Base-by-base conservation (phyloP, 2,113 vertebrate species). In the Synchiropus splendidus region DNA sequence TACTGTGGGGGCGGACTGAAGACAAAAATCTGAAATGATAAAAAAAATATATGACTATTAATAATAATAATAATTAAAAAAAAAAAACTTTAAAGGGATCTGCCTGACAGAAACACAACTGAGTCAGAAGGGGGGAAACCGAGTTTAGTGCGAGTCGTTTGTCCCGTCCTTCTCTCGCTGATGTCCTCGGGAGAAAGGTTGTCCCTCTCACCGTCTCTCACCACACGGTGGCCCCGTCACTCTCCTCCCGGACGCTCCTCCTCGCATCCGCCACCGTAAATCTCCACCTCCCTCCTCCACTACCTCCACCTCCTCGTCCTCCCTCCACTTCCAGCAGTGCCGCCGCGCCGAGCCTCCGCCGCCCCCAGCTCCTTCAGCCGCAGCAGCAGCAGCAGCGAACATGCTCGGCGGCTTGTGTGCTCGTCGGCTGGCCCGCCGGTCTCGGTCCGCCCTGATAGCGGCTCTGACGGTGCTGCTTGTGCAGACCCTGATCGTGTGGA, bases 401-500 rank as follows among this genome's bases (percentile, higher is more conserved):
- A 90, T 91, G 89, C 87, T 89, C 36, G 81, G 83, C 80, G 81
- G 79, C 75, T 76, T 78, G 77, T 90, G 90, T 64, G 88, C 86
- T 80, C 91, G 91, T 74, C 85, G 87, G 81, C 70, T 91, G 85
- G 88, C 88, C 71, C 87, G 90, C 71, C 89, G 89, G 58, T 92
- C 90, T 44, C 88, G 82, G 70, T 90, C 90, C 71, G 90, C 89
- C 70, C 78, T 92, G 51, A 83, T 91, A 12, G 86, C 87, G 49
- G 90, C 90, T 51, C 90, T 92, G 68, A 89, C 87, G 10, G 88
- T 92, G 65, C 78, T 94, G 76, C 89, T 94, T 56, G 80, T 92
- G 70, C 91, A 94, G 84, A 92, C 90, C 43, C 88, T 92, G 61
- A 81, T 92, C 35, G 89, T 92, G 70, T 94, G 91, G 91, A 94